Percentiles rank a stretch among this genome's conserved stretches.
Conservation (phyloP, 2,113 vertebrate species). For the Hydropotes inermis region DNA sequence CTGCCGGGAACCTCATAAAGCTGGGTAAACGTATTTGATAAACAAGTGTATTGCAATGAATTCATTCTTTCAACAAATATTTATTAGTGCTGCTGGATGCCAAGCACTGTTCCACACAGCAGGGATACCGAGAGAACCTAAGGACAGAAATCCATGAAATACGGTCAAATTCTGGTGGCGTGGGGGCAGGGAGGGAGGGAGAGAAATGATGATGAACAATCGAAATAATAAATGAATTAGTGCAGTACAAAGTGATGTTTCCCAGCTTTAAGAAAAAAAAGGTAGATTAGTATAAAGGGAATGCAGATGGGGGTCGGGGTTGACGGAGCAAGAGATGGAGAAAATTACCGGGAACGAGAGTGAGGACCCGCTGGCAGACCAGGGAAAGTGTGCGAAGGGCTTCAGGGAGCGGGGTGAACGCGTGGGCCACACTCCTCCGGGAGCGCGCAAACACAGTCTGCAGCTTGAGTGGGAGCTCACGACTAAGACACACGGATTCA, state of each 20-base stretch:
- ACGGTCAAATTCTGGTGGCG: background rate
- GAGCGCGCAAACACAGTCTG: accelerated
- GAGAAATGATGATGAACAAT: background rate
- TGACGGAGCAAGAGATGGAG: accelerated
- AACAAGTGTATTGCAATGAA: background rate
- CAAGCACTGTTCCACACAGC: background rate
- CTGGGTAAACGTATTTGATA: background rate
- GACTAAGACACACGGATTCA: accelerated
- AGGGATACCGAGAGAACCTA: accelerated
- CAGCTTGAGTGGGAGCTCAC: accelerated
- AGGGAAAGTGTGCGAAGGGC: background rate
- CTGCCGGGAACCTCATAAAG: background rate
- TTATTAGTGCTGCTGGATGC: background rate
- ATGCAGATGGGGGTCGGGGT: background rate
- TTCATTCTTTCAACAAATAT: background rate
- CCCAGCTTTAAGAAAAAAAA: background rate
- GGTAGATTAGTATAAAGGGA: background rate
- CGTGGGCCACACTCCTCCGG: background rate
- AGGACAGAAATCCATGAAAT: background rate
- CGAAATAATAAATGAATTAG: accelerated
- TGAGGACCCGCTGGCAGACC: accelerated
- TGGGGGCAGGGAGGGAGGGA: accelerated
- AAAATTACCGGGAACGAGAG: background rate
- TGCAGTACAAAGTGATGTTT: background rate
- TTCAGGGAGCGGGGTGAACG: accelerated